Evolutionary conservation across 2,888 invertebrate genomes (phyloP), one percentile per base, ranked within the genome.

Genomic region (Caenorhabditis doughertyi): DNA sequence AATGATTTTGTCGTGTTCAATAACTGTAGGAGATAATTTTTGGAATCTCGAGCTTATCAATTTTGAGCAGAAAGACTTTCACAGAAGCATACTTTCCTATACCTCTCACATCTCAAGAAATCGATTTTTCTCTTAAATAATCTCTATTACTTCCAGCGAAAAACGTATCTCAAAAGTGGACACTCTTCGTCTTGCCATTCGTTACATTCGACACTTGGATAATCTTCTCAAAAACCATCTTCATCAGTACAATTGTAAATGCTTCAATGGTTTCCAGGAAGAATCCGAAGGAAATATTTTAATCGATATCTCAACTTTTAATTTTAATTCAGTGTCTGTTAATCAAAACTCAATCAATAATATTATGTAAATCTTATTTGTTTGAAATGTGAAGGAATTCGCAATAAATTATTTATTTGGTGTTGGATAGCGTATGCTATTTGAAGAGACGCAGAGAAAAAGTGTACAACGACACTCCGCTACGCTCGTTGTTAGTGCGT

Each of bases 101-200:
- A 56, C n/a, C 16, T 2, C 62, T 23, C 47, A n/a, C 25, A 42
- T 55, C 18, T 21, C 47, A 3, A 7, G 3, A 29, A 11, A n/a
- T n/a, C n/a, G n/a, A n/a, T n/a, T n/a, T n/a, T n/a, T n/a, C n/a
- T n/a, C n/a, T n/a, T n/a, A n/a, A n/a, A n/a, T n/a, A n/a, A n/a
- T n/a, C n/a, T n/a, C n/a, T n/a, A n/a, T n/a, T n/a, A n/a, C 53
- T 85, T 89, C 64, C 81, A 90, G 90, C n/a, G 90, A 91, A 29
- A 90, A 89, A 62, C 85, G 92, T 23, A 87, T 92, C 64, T 92
- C 92, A 81, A 92, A 92, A 85, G 92, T 92, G 49, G 92, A 92
- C 85, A 92, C 92, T 1, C 85, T 92, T n/a, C 88, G 91, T 9
- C 83, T 92, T 21, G 92, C 92, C 16, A 92, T 92, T 47, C 83